These are phyloP conservation scores for Loripinus fragilis DNA, from an alignment of 2,888 invertebrate genomes.

Conservation along the genomic window DNA sequence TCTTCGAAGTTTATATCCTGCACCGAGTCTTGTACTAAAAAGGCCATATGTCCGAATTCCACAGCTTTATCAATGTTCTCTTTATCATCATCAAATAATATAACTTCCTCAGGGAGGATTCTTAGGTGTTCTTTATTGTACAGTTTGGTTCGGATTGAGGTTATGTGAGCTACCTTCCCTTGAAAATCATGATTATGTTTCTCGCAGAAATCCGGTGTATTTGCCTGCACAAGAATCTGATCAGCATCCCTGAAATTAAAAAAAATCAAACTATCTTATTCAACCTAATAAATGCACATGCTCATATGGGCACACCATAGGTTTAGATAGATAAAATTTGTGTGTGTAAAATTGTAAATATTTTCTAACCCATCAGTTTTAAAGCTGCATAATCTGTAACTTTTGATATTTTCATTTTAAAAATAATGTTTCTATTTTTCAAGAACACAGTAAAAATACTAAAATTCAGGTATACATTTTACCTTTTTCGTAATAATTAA, in stretches of 20 bases:
- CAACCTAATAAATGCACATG: too few species aligned
- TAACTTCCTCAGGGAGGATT: conserved; percentile 72
- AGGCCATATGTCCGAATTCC: conserved; percentile 76
- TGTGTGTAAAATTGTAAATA: too few species aligned
- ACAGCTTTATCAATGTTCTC: conserved; percentile 73
- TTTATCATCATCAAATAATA: conserved; percentile 77
- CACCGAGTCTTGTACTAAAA: conserved; percentile 71
- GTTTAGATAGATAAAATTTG: too few species aligned
- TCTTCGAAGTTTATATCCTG: conserved; percentile 61
- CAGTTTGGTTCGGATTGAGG: conserved; percentile 72
- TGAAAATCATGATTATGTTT: conserved; percentile 65
- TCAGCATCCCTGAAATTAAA: conserved; percentile 70
- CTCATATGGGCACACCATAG: too few species aligned
- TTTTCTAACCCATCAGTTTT: too few species aligned
- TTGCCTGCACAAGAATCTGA: conserved; percentile 76
- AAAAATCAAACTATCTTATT: too few species aligned
- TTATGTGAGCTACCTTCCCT: conserved; percentile 77
- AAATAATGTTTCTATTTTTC: too few species aligned
- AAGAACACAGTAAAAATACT: too few species aligned
- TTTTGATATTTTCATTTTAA: too few species aligned
- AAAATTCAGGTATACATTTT: too few species aligned
- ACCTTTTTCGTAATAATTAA: too few species aligned
- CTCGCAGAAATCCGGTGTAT: conserved; percentile 72
- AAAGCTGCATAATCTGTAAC: too few species aligned
- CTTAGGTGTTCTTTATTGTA: conserved; percentile 68